phyloP scores from a whole-genome alignment of 2,797 vertebrate genomes.

The Taenioides sp. region DNA sequence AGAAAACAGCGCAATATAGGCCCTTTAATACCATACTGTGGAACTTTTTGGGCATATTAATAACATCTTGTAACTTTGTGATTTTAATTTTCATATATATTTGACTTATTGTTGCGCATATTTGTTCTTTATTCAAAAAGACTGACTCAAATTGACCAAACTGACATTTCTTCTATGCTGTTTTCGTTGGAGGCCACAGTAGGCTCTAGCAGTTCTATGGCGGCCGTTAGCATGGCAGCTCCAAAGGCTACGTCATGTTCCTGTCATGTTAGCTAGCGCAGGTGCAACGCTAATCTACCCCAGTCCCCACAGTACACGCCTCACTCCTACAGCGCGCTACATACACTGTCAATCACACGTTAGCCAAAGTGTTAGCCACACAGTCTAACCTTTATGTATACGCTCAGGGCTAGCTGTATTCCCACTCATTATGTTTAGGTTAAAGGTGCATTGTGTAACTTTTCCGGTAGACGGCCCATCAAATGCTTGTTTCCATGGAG shows the following conservation, averaged over 20 bases:
- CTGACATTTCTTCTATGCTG: no score
- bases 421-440: background rate
- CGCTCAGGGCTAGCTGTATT: background rate
- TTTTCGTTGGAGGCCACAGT: background rate
- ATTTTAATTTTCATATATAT: no score
- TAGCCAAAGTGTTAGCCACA: background rate
- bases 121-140: no score
- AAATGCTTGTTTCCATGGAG: no score
- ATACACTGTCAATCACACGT: background rate
- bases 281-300: background rate
- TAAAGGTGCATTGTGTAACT: no score
- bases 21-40: no score
- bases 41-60: no score
- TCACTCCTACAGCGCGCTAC: background rate
- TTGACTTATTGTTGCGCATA: no score
- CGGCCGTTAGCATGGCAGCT: background rate
- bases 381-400: background rate
- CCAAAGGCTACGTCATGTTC: slow-evolving; percentile 8
- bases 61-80: no score
- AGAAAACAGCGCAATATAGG: no score
- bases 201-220: background rate
- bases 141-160: no score
- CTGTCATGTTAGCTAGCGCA: slow-evolving; percentile 2
- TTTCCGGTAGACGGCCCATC: no score
- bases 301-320: background rate